These are phyloP conservation scores for Psylliodes chrysocephalus DNA, from an alignment of 2,888 invertebrate genomes.

Conservation along the genomic window DNA sequence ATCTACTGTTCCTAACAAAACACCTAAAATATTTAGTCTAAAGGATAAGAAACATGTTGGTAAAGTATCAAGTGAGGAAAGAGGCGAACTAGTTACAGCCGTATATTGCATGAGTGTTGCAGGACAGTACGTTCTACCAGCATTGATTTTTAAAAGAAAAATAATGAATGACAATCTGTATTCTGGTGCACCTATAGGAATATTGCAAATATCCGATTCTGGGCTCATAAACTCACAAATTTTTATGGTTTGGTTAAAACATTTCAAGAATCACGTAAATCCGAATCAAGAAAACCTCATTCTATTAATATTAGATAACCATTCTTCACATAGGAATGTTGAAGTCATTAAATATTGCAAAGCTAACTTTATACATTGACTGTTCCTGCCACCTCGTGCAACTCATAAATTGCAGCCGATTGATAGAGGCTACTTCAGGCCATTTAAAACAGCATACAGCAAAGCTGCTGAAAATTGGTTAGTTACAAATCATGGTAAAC, in stretches of 20 bases:
- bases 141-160: constrained; percentile 34
- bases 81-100: constrained; percentile 37
- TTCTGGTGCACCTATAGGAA: constrained; percentile 25
- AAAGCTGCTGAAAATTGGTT: constrained; percentile 6
- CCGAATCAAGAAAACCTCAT: constrained; percentile 12
- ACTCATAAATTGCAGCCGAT: constrained; percentile 34
- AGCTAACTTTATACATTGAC: constrained; percentile 13
- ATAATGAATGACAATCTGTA: constrained; percentile 24
- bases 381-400: constrained; percentile 35
- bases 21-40: constrained; percentile 16
- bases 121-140: constrained; percentile 33
- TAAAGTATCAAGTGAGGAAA: constrained; percentile 35
- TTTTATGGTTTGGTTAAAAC: constrained; percentile 30
- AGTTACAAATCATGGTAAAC: constrained; percentile 3
- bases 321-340: constrained; percentile 23
- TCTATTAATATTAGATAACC: constrained; percentile 36
- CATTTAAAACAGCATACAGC: constrained; percentile 17
- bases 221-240: constrained; percentile 30
- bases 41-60: constrained; percentile 37
- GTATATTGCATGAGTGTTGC: no score
- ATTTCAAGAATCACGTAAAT: constrained; percentile 27
- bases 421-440: constrained; percentile 7
- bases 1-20: constrained; percentile 9
- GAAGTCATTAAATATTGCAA: constrained; percentile 26
- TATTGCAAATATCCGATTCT: not conserved